Conservation (phyloP, 2,888 invertebrate genomes). For the Crocallis elinguaria region DNA sequence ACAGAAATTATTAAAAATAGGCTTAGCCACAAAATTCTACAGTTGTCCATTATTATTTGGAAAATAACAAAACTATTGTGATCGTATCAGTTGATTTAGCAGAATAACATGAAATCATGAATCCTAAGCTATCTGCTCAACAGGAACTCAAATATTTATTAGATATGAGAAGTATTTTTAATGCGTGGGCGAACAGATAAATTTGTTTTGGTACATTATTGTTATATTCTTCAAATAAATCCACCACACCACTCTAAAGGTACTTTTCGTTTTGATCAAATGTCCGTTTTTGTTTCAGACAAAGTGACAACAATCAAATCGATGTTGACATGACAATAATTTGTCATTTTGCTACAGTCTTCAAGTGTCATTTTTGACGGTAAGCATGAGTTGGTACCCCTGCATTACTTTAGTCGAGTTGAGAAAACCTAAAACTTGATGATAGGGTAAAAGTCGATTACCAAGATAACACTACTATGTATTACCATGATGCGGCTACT, state of each 20-base stretch:
- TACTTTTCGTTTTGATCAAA: too few relatives aligned
- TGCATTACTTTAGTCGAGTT: neutral
- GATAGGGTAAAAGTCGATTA: too few relatives aligned
- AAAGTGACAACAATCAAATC: conserved; percentile 6
- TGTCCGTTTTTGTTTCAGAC: too few relatives aligned
- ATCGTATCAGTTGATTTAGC: neutral
- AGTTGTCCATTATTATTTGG: conserved; percentile 43
- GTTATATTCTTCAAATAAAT: neutral
- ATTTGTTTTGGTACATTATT: conserved; percentile 1
- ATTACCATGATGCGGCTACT: too few relatives aligned
- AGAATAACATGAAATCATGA: conserved; percentile 23
- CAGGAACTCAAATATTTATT: conserved; percentile 26
- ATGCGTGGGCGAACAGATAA: conserved; percentile 29
- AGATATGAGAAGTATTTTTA: conserved; percentile 6
- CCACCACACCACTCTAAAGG: too few relatives aligned
- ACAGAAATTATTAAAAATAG: conserved; percentile 56
- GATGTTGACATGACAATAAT: conserved; percentile 6
- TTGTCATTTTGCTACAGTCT: too few relatives aligned
- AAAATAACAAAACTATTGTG: conserved; percentile 10
- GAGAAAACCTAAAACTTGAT: too few relatives aligned
- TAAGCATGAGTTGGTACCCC: neutral
- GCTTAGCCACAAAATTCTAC: conserved; percentile 39
- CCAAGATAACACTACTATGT: too few relatives aligned
- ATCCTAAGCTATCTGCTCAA: neutral
- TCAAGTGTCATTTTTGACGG: neutral